Conservation (phyloP, 2,888 invertebrate species). For the Drosophila incognita region DNA sequence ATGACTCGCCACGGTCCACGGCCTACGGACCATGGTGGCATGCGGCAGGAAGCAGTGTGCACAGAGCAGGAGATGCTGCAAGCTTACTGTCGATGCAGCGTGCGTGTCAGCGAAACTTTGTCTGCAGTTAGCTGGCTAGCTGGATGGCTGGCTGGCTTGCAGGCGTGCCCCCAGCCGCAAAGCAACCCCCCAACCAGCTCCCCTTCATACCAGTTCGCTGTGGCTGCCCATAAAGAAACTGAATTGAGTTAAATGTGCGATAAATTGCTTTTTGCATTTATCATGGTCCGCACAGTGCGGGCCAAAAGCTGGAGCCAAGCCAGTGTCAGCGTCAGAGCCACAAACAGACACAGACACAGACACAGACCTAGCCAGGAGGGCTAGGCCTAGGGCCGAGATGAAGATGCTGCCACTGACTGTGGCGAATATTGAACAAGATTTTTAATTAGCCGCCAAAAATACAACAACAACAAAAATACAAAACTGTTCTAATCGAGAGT, state of each 20-base stretch:
- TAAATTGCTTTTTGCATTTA: constrained; percentile 82
- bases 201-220: constrained; percentile 6
- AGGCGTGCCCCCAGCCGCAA: constrained; percentile 10
- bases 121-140: constrained; percentile 22
- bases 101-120: constrained; percentile 72
- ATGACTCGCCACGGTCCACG: constrained; percentile 29
- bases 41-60: constrained; percentile 15
- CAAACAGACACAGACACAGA: constrained; percentile 4
- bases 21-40: constrained; percentile 21
- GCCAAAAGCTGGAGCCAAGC: constrained; percentile 55
- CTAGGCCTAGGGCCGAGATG: constrained; percentile 39
- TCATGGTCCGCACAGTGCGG: constrained; percentile 66
- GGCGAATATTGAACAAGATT: constrained; percentile 79
- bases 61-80: constrained; percentile 15
- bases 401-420: constrained; percentile 57
- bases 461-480: constrained; percentile 1
- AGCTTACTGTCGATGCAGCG: constrained; percentile 22
- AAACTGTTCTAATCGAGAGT: not conserved
- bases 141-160: constrained; percentile 21
- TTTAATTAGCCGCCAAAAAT: constrained; percentile 75
- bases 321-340: constrained; percentile 39
- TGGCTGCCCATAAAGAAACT: constrained; percentile 73
- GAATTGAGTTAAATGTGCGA: constrained; percentile 81
- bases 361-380: constrained; percentile 13
- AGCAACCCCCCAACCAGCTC: not conserved